Evolutionary conservation across 1,140 invertebrate genomes (phyloP).

Genomic region (Euura lappo): DNA sequence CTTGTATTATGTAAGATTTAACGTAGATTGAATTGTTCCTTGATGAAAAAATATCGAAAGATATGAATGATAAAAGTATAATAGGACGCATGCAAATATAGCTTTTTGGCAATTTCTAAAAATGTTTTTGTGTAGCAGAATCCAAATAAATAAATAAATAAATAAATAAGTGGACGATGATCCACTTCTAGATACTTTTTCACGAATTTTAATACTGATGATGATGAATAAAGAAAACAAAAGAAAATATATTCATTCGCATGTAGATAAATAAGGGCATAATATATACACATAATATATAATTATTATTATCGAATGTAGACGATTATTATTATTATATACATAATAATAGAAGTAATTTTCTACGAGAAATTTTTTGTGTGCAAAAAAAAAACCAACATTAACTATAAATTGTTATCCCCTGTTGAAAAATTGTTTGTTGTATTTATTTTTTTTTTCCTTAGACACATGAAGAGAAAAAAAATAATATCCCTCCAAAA

Average conservation of each 20-base stretch:
- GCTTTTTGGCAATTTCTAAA: background rate
- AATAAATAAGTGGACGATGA: background rate
- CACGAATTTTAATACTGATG: slow-evolving; percentile 34
- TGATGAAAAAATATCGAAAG: slow-evolving; percentile 8
- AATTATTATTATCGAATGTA: slow-evolving; percentile 13
- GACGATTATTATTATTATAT: slow-evolving; percentile 13
- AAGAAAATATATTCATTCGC: slow-evolving; percentile 8
- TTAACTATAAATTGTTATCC: too few species aligned
- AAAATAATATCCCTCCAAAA: slow-evolving; percentile 3
- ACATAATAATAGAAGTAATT: slow-evolving; percentile 9
- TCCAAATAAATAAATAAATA: background rate
- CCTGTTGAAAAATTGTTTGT: background rate
- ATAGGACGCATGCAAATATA: slow-evolving; percentile 9
- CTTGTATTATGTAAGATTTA: too few species aligned
- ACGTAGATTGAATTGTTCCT: too few species aligned
- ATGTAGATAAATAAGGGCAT: slow-evolving; percentile 8
- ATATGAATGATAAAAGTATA: slow-evolving; percentile 4
- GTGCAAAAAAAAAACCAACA: too few species aligned
- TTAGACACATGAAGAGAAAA: background rate
- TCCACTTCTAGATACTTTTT: slow-evolving; percentile 30
- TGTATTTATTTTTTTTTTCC: too few species aligned
- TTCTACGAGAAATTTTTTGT: background rate
- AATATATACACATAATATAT: background rate
- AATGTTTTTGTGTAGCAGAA: background rate
- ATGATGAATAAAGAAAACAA: slow-evolving; percentile 11